Evolutionary conservation across 1,140 invertebrate species (phyloP).

Genomic region (Psilanteris sp.): DNA sequence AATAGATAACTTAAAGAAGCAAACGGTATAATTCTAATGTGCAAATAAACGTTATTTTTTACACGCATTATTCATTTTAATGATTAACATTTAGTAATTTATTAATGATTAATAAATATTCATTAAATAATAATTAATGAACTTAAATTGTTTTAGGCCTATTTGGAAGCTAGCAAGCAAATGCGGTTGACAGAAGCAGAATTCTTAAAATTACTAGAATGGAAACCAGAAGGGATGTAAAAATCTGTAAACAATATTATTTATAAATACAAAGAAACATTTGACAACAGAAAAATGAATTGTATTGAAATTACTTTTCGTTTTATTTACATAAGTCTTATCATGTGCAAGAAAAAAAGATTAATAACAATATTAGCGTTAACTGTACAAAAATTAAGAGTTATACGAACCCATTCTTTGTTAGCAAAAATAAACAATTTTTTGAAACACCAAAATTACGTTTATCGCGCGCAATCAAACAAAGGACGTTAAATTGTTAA

Average conservation of each 20-base stretch:
- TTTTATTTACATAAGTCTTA: constrained; percentile 75
- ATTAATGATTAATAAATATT: too few relatives aligned
- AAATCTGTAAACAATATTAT: not conserved
- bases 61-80: too few relatives aligned
- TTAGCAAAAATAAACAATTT: constrained; percentile 43
- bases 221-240: constrained; percentile 69
- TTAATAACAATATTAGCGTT: constrained; percentile 67
- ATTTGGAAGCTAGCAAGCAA: constrained; percentile 75
- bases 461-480: constrained; percentile 1
- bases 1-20: too few relatives aligned
- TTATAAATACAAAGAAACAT: too few relatives aligned
- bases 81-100: too few relatives aligned
- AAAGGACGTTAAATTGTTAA: too few relatives aligned
- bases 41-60: too few relatives aligned
- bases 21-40: too few relatives aligned
- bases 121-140: too few relatives aligned
- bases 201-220: constrained; percentile 78
- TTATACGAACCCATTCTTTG: constrained; percentile 58
- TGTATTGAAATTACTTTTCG: constrained; percentile 63
- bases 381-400: constrained; percentile 71
- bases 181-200: constrained; percentile 75
- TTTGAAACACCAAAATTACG: constrained; percentile 12
- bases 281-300: not conserved
- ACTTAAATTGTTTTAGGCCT: constrained; percentile 74
- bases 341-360: constrained; percentile 70